These are phyloP conservation scores for Gracilinanus agilis DNA, from an alignment of 2,113 vertebrate species.

Conservation along the genomic window DNA sequence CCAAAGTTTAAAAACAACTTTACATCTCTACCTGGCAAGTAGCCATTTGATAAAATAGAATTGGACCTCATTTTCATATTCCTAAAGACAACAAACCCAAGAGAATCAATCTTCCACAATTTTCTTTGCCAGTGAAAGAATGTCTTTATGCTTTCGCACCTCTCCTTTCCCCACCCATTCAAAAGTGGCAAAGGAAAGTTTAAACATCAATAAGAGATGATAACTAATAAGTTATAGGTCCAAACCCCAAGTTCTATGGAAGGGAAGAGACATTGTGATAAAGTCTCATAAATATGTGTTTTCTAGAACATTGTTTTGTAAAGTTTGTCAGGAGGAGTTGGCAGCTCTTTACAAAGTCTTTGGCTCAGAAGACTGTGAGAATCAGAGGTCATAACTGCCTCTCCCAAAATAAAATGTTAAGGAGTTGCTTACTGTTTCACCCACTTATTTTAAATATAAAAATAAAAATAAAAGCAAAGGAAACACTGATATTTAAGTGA, in stretches of 20 bases:
- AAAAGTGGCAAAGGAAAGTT: neutral
- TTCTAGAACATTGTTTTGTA: neutral
- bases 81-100: neutral
- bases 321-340: slow-evolving; percentile 48
- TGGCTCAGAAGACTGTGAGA: neutral
- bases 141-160: neutral
- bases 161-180: neutral
- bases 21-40: neutral
- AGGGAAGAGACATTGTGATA: neutral
- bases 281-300: slow-evolving; percentile 18
- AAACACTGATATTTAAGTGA: slow-evolving; percentile 57
- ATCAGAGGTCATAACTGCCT: neutral
- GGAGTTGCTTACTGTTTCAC: slow-evolving; percentile 15
- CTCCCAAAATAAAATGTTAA: neutral
- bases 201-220: neutral
- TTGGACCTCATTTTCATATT: neutral
- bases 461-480: slow-evolving; percentile 31
- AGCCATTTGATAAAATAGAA: neutral
- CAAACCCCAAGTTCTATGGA: neutral
- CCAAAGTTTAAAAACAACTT: neutral
- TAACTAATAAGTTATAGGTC: neutral
- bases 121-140: neutral
- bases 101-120: neutral
- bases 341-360: slow-evolving; percentile 25
- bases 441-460: slow-evolving; percentile 26